Evolutionary conservation across 2,113 vertebrate genomes (phyloP), one percentile per base, ranked within the genome.

Genomic region (Pseudopipra pipra): DNA sequence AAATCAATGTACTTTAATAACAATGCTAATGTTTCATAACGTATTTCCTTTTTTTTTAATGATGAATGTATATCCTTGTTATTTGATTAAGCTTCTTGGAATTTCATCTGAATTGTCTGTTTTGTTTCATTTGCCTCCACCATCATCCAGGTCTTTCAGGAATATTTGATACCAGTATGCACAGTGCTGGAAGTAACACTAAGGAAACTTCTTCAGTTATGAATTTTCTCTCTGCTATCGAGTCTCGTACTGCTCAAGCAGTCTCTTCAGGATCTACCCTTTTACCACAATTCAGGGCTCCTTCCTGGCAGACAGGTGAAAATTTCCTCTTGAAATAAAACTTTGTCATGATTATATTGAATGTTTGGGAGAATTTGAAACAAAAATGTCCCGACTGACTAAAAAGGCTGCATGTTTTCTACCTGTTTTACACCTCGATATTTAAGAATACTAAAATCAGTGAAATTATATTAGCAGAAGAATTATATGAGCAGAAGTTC

Each of bases 191-290:
- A 97, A 98, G 97, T 95, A 99, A 98, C 98, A 98, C 98, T 98
- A 98, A 99, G 96, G 99, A 99, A 97, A 98, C 98, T 88, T 99
- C 98, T 91, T 99, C 99, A 84, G 98, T 99, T 96, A 99, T 99
- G 99, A 99, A 98, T 98, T 99, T 99, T 98, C 98, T 99, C 75
- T 98, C 99, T 97, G 97, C 99, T 96, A 98, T 99, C 91, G 99
- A 99, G 96, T 98, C 99, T 58, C 98, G 98, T 97, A 98, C 98
- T 85, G 98, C 98, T 97, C 99, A 99, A 98, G 97, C 99, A 98
- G 99, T 98, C 97, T 98, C 99, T 98, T 98, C 99, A 96, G 98
- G 99, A 98, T 98, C 99, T 93, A 98, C 99, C 80, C 97, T 99
- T 89, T 98, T 99, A 97, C 98, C 99, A 89, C 98, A 99, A 82